phyloP scores from a whole-genome alignment of 2,797 vertebrate species.

The Sciurus carolinensis region DNA sequence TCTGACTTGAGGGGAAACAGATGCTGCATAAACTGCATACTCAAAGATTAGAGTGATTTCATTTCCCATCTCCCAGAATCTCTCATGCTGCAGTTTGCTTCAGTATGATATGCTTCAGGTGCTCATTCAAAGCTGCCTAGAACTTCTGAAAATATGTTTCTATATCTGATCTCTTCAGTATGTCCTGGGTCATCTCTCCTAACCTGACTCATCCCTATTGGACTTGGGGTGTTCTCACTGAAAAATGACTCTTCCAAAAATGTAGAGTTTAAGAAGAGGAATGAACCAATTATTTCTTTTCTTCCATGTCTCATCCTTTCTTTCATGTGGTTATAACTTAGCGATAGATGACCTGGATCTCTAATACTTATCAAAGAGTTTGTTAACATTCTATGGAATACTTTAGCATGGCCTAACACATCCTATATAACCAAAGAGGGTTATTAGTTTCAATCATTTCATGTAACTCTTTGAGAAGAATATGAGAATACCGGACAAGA shows the following conservation, averaged over 20 bases:
- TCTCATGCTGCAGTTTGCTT: neutral
- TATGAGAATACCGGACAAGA: neutral
- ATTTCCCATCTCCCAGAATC: neutral
- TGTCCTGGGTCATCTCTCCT: neutral
- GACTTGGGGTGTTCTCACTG: too few relatives aligned
- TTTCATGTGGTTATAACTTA: neutral
- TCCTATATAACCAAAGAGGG: neutral
- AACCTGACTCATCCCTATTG: neutral
- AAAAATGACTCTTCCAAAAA: neutral
- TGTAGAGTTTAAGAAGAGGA: neutral
- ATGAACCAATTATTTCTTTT: neutral
- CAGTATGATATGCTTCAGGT: too few relatives aligned
- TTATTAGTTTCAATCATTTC: neutral
- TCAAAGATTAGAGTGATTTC: neutral
- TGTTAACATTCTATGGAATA: neutral
- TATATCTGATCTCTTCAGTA: neutral
- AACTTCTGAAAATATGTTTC: neutral
- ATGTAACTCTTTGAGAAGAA: too few relatives aligned
- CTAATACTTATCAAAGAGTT: neutral
- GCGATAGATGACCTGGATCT: neutral
- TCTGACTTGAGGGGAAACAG: neutral
- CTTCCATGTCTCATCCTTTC: neutral
- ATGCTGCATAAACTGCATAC: neutral
- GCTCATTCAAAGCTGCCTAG: neutral
- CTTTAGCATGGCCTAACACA: neutral